These are phyloP conservation scores for Psittacula echo DNA, from an alignment of 2,797 vertebrate genomes.

Conservation along the genomic window DNA sequence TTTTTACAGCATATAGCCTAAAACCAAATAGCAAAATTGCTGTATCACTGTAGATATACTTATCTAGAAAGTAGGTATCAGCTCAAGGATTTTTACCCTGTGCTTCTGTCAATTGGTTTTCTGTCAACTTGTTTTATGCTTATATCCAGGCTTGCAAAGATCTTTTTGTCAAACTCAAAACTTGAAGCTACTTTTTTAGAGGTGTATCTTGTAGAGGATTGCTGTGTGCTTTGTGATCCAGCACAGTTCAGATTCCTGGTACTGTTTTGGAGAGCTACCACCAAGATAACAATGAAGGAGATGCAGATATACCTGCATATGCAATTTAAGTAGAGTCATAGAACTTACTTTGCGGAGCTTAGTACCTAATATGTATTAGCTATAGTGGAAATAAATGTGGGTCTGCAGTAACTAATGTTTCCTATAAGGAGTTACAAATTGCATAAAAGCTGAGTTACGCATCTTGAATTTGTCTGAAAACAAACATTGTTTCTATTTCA, in stretches of 20 bases:
- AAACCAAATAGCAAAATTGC: background rate
- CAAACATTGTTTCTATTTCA: constrained; percentile 53
- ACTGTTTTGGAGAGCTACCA: background rate
- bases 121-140: background rate
- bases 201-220: background rate
- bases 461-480: constrained; percentile 56
- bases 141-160: background rate
- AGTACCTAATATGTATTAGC: background rate
- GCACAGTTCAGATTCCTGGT: background rate
- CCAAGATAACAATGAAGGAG: background rate
- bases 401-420: constrained; percentile 13
- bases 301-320: background rate
- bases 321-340: background rate
- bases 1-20: background rate
- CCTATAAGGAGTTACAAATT: background rate
- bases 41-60: background rate
- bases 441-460: constrained; percentile 14
- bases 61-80: background rate
- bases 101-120: background rate
- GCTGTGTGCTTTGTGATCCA: background rate
- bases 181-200: background rate
- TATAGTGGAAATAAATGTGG: background rate
- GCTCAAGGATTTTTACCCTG: background rate
- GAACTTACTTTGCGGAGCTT: background rate
- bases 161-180: background rate